phyloP scores from a whole-genome alignment of 2,888 invertebrate species.

The Caprella mutica region DNA sequence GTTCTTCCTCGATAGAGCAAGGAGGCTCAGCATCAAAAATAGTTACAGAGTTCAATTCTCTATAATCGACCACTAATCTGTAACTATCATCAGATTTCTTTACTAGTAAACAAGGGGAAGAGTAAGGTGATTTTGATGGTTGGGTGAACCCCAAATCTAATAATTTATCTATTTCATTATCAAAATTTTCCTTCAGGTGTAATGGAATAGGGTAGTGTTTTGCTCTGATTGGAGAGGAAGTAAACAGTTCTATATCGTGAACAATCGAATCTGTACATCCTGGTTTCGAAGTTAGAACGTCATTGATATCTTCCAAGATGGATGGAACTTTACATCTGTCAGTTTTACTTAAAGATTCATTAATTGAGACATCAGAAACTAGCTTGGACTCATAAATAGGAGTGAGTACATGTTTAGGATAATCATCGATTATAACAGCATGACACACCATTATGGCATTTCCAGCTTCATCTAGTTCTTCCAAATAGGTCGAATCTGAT shows the following conservation, averaged over 20 bases:
- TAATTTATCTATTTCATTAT: background rate
- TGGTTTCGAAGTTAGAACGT: background rate
- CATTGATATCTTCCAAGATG: background rate
- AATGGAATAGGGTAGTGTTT: slow-evolving; percentile 6
- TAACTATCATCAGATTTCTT: background rate
- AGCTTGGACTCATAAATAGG: background rate
- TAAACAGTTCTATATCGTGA: slow-evolving; percentile 7
- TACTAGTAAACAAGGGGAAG: background rate
- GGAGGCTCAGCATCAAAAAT: slow-evolving; percentile 10
- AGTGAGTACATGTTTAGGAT: background rate
- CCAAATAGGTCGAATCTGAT: background rate
- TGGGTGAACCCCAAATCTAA: background rate
- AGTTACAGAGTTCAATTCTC: background rate
- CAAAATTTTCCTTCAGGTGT: background rate
- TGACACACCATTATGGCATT: no score
- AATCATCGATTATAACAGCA: no score
- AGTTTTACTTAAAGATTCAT: no score
- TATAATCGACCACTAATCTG: slow-evolving; percentile 5
- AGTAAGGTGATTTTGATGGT: background rate
- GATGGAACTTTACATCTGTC: background rate
- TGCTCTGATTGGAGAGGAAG: background rate
- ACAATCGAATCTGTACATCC: background rate
- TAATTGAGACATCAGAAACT: no score
- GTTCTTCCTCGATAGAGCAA: slow-evolving; percentile 4
- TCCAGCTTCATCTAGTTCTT: no score